These are phyloP conservation scores for Nematostella vectensis DNA, from an alignment of 92 coral and sea anemone genomes.

Conservation along the genomic window DNA sequence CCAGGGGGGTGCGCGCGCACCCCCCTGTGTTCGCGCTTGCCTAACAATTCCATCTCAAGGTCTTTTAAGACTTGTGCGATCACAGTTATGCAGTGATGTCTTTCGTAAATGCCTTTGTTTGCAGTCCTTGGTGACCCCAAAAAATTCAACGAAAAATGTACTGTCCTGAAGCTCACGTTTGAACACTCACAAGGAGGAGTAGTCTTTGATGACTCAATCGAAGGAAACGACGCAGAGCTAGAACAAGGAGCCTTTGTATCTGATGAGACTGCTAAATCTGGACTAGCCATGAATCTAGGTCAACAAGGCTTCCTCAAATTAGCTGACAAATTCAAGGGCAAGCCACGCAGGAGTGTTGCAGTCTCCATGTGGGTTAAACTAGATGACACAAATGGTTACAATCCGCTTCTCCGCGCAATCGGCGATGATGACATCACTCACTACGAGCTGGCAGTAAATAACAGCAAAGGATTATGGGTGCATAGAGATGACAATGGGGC, in stretches of 20 bases:
- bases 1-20: no score
- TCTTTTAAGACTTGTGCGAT: background rate
- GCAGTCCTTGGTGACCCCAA: conserved; percentile 60
- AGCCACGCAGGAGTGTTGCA: conserved; percentile 70
- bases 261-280: conserved; percentile 36
- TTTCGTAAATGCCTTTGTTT: background rate
- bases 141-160: conserved; percentile 51
- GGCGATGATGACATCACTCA: conserved; percentile 38
- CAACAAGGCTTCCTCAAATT: conserved; percentile 51
- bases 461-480: conserved; percentile 69
- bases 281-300: conserved; percentile 50
- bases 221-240: conserved; percentile 54
- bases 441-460: conserved; percentile 45
- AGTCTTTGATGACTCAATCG: conserved; percentile 57
- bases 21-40: no score
- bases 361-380: conserved; percentile 73
- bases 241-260: conserved; percentile 52
- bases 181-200: conserved; percentile 43
- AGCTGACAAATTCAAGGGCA: conserved; percentile 55
- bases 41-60: no score
- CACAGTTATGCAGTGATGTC: background rate
- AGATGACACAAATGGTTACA: conserved; percentile 27
- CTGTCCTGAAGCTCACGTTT: conserved; percentile 60
- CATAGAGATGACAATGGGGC: conserved; percentile 57
- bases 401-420: conserved; percentile 54